These are phyloP conservation scores for Arrhopalites spinosus DNA, from an alignment of 2,888 invertebrate genomes.

Conservation along the genomic window DNA sequence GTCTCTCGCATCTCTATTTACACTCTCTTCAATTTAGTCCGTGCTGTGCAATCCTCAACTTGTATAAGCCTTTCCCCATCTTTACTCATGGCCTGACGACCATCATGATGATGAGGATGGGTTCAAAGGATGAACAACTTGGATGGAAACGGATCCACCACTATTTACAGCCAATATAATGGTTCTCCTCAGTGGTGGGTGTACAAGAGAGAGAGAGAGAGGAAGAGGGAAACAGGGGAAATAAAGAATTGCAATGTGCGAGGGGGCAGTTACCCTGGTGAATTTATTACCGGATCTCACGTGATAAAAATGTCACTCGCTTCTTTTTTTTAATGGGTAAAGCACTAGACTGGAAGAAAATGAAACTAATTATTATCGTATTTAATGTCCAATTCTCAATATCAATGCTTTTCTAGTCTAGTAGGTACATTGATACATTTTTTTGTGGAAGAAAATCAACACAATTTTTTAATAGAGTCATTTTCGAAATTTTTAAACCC, in stretches of 20 bases:
- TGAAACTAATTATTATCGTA: constrained; percentile 14
- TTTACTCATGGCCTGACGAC: not conserved
- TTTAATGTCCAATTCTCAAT: too few relatives aligned
- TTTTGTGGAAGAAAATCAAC: too few relatives aligned
- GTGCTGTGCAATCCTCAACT: not conserved
- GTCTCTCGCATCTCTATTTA: constrained; percentile 25
- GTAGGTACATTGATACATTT: too few relatives aligned
- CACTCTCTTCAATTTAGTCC: constrained; percentile 21
- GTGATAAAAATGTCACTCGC: constrained; percentile 32
- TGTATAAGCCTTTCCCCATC: not conserved
- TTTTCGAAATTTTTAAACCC: too few relatives aligned
- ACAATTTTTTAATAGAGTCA: too few relatives aligned
- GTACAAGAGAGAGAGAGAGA: not conserved
- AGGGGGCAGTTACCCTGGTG: constrained; percentile 29
- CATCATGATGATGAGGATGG: not conserved
- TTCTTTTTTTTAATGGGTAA: not conserved
- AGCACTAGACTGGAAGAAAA: constrained; percentile 16
- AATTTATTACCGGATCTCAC: constrained; percentile 34
- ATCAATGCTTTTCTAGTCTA: too few relatives aligned
- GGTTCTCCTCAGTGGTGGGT: not conserved
- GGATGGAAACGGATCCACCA: not conserved
- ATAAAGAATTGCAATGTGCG: not conserved
- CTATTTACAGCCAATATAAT: not conserved
- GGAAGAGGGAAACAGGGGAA: not conserved
- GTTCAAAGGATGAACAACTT: not conserved